A percentile compares a stretch with the other conserved stretches of the same genome.
Conservation (phyloP, 2,888 invertebrate species). For the Girardia tigrina region DNA sequence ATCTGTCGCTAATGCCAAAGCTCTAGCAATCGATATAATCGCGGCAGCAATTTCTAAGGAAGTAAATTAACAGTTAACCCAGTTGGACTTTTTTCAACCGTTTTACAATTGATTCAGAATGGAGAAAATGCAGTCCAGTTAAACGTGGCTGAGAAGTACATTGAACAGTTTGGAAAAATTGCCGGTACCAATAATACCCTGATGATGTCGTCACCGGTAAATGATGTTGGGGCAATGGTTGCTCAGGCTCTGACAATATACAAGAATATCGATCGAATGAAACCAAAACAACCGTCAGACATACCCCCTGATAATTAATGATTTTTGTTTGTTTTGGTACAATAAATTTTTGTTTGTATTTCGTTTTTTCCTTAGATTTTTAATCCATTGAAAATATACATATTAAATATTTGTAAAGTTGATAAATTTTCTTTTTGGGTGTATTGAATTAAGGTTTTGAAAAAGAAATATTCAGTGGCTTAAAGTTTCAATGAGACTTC, state of each 20-base stretch:
- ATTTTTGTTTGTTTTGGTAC: too few relatives aligned
- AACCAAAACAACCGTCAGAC: neutral
- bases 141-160: slow-evolving; percentile 84
- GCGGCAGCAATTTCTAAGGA: neutral
- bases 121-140: slow-evolving; percentile 79
- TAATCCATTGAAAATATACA: too few relatives aligned
- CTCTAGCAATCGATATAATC: slow-evolving; percentile 60
- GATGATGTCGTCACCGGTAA: slow-evolving; percentile 76
- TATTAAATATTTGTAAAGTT: too few relatives aligned
- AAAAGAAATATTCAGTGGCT: too few relatives aligned
- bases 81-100: too few relatives aligned
- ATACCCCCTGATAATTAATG: too few relatives aligned
- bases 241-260: slow-evolving; percentile 56
- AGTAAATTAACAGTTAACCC: neutral
- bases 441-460: too few relatives aligned
- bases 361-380: too few relatives aligned
- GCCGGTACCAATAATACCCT: slow-evolving; percentile 85
- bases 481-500: too few relatives aligned
- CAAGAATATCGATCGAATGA: neutral
- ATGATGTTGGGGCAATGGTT: slow-evolving; percentile 62
- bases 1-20: slow-evolving; percentile 71
- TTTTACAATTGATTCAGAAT: slow-evolving; percentile 56
- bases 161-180: slow-evolving; percentile 76
- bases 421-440: too few relatives aligned
- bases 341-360: too few relatives aligned